These are phyloP conservation scores for Lonchura striata DNA, from an alignment of 2,113 vertebrate genomes.

Conservation along the genomic window DNA sequence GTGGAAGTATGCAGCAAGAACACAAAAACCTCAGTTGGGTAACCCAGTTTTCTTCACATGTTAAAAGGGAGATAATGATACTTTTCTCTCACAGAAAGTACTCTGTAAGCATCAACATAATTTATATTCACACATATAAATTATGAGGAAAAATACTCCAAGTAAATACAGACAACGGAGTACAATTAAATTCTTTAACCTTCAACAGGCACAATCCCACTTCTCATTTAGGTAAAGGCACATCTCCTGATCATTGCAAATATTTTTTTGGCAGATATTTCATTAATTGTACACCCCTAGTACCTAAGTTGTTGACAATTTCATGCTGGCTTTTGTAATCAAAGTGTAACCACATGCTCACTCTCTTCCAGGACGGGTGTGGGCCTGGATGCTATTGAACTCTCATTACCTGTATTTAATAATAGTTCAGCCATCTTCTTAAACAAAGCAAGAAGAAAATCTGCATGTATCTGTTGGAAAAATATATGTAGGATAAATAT, in stretches of 20 bases:
- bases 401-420: not conserved
- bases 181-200: not conserved
- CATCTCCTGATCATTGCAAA: not conserved
- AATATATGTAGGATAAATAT: not conserved
- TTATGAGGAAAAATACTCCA: not conserved
- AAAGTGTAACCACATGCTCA: not conserved
- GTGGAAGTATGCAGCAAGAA: not conserved
- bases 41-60: not conserved
- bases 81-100: not conserved
- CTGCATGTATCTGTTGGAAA: not conserved
- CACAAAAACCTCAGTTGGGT: not conserved
- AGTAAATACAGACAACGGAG: not conserved
- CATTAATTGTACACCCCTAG: not conserved
- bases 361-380: not conserved
- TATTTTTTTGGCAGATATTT: not conserved
- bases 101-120: not conserved
- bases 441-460: not conserved
- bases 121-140: not conserved
- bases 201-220: not conserved
- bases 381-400: not conserved
- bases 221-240: not conserved
- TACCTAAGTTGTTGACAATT: not conserved
- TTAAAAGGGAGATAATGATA: not conserved
- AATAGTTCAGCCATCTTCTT: not conserved
- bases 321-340: not conserved